Evolutionary conservation across 2,888 invertebrate species (phyloP), one percentile per base, ranked within the genome.

Genomic region (Epinotia nisella): DNA sequence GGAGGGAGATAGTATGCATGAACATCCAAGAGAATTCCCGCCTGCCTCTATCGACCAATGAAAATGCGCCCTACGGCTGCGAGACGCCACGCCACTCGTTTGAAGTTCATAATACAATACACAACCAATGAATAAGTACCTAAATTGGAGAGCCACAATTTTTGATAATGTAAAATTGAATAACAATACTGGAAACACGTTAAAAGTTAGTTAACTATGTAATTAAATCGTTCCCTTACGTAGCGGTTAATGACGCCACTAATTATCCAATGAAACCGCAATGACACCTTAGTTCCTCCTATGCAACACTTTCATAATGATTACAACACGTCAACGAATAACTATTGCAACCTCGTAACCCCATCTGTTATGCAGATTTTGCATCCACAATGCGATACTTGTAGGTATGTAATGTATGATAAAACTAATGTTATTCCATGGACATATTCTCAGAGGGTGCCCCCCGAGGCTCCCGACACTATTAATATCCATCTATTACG

Each of bases 291-390:
- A 60, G 71, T 71, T 71, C 71, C 65, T 65, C 17, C 24, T 51
- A 41, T 71, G 70, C 51, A 59, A 71, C 53, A 17, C 53, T 60
- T 66, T 65, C 71, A 66, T 71, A 71, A 71, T 53, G 51, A 66
- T 65, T 71, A 59, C 59, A 49, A 24, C 55, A 45, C 35, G 53
- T 55, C 15, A n/a, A 66, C 41, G 35, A 55, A 41, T 56, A 66
- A 56, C 3, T 19, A 10, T 1, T n/a, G 2, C 19, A 65, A 4
- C 29, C 13, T 66, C 35, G 21, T 29, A 21, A 41, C 53, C 24
- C 13, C 19, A n/a, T n/a, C 11, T 41, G 39, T 56, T 66, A 66
- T 41, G 55, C n/a, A 55, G 55, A 55, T 39, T 35, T 7, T 65
- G 13, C 53, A 39, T 49, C 21, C 9, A 15, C 13, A 19, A 41